phyloP scores from a whole-genome alignment of 1,140 invertebrate species.

The Drosophila triauraria region DNA sequence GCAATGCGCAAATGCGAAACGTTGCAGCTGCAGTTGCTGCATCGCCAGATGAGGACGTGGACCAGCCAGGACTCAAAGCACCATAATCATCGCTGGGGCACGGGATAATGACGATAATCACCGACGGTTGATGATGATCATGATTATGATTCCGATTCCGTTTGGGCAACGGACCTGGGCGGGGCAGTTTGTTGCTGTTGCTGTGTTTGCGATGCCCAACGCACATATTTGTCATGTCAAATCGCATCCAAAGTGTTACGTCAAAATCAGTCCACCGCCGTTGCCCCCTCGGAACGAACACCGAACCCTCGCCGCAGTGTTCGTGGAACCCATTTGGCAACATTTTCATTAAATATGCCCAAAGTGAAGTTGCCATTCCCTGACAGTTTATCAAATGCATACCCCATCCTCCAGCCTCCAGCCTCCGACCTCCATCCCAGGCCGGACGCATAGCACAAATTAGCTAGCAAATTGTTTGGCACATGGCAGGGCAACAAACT shows the following conservation, averaged over 20 bases:
- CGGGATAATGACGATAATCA: constrained; percentile 64
- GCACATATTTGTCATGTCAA: constrained; percentile 84
- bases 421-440: not conserved
- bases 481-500: constrained; percentile 56
- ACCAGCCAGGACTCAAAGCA: constrained; percentile 42
- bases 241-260: constrained; percentile 83
- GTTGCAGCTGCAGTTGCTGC: constrained; percentile 28
- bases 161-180: not conserved
- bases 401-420: constrained; percentile 15
- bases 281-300: not conserved
- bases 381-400: constrained; percentile 83
- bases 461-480: constrained; percentile 78
- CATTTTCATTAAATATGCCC: constrained; percentile 83
- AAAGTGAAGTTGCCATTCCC: constrained; percentile 82
- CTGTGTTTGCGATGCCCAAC: constrained; percentile 69
- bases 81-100: constrained; percentile 57
- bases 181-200: constrained; percentile 31
- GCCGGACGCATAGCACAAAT: constrained; percentile 67
- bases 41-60: constrained; percentile 2
- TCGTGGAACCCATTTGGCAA: constrained; percentile 69
- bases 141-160: constrained; percentile 53
- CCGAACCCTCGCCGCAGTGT: not conserved
- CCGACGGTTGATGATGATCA: constrained; percentile 46
- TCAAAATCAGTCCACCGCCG: constrained; percentile 63
- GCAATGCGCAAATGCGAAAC: constrained; percentile 82